Percentiles rank a stretch among this genome's conserved stretches.
Evolutionary conservation across 2,797 vertebrate species (phyloP).

Genomic region (Onychomys arenicola): DNA sequence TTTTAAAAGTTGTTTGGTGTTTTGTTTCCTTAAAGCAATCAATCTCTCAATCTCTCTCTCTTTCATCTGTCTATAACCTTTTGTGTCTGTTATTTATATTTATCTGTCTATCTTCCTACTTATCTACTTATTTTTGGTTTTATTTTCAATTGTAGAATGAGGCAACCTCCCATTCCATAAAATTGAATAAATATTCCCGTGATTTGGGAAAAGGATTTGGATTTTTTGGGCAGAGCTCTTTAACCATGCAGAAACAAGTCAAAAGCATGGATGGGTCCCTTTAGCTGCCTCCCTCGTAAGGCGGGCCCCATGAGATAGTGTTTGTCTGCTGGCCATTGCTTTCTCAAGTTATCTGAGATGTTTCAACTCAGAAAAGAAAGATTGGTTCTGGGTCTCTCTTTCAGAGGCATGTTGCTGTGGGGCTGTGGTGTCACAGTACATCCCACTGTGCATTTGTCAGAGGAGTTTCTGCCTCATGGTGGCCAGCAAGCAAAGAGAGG

Average conservation of each 20-base stretch:
- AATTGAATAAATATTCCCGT: neutral
- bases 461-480: neutral
- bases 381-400: neutral
- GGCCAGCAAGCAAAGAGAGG: neutral
- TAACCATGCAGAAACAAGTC: neutral
- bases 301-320: neutral
- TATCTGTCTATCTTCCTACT: neutral
- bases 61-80: neutral
- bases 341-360: no score
- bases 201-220: neutral
- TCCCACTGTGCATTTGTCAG: neutral
- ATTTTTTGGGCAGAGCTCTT: no score
- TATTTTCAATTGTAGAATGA: neutral
- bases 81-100: neutral
- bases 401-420: neutral
- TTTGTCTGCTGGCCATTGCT: neutral
- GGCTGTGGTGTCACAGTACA: no score
- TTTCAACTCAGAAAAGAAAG: neutral
- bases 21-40: neutral
- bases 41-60: neutral
- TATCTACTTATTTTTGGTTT: neutral
- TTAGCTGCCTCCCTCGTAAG: neutral
- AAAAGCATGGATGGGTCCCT: no score
- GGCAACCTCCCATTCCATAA: neutral
- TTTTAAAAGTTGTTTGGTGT: neutral